phyloP scores from a whole-genome alignment of 2,113 vertebrate species.

The Dipodomys spectabilis region DNA sequence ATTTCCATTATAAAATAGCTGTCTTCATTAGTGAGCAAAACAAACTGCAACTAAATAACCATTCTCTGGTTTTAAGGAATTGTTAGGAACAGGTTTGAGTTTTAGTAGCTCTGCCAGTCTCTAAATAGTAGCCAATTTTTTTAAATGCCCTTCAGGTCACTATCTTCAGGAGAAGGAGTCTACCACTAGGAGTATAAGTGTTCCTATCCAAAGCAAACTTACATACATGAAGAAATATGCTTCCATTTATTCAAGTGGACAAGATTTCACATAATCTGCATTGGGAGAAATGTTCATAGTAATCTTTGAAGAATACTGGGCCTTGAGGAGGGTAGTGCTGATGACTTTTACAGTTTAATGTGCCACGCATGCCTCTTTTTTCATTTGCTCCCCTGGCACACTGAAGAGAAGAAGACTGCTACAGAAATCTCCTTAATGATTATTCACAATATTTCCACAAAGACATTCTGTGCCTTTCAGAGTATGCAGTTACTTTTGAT shows the following conservation, averaged over 20 bases:
- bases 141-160: not conserved
- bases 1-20: constrained; percentile 7
- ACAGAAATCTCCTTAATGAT: not conserved
- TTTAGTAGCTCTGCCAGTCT: not conserved
- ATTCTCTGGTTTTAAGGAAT: not conserved
- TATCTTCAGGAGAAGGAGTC: not conserved
- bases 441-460: not conserved
- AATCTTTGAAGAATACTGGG: not conserved
- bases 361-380: not conserved
- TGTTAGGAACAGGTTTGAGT: not conserved
- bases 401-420: not conserved
- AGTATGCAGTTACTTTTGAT: not conserved
- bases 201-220: constrained; percentile 7
- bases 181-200: not conserved
- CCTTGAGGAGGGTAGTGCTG: not conserved
- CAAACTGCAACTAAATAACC: not conserved
- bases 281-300: constrained; percentile 10
- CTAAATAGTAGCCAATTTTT: not conserved
- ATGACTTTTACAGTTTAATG: not conserved
- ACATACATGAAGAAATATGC: not conserved
- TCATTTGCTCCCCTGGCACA: not conserved
- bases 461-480: not conserved
- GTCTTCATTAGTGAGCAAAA: not conserved
- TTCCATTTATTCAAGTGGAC: not conserved
- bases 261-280: constrained; percentile 14